Base-by-base conservation (phyloP, 2,888 invertebrate species). In the Gibbula magus region DNA sequence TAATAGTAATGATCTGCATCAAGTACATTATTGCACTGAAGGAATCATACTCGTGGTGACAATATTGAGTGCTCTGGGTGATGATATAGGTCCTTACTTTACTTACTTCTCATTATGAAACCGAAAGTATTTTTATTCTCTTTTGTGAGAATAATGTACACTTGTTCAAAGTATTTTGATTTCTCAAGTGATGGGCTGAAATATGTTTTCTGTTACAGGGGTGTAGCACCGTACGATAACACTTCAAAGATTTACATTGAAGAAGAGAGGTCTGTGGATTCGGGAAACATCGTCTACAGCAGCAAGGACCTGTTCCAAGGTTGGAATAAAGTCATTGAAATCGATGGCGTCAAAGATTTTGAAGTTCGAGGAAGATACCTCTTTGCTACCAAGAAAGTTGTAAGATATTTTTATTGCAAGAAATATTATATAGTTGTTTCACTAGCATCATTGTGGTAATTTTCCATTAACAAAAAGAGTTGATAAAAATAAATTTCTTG, bases 321-420 rank as follows among this genome's bases (percentile, higher is more conserved):
- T 61, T 8, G 4, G 51, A 56, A 85, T 22, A 79, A 83, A 39
- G 52, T 70, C 2, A 74, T 73, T 0, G 92, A 96, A 39, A 94
- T 96, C 73, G 94, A 94, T 22, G 94, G 95, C 85, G 96, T 96
- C 0, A 95, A 96, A 89, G 96, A 97, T 91, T 96, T 97, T 92
- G 96, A 96, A 90, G 95, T 97, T 51, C 96, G 95, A 90, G 96
- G 96, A 20, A 96, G 96, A 88, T 97, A 96, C 92, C 95, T 97
- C 95, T 97, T 98, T 93, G 96, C 96, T 0, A 96, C 96, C 0
- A 95, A 95, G 90, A 95, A 95, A 90, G 93, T 94, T 94, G 96
- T 96, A 91, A 94, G 94, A 92, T 32, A 52, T 4, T 56, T 29
- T 51, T 32, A n/a, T n/a, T n/a, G n/a, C n/a, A n/a, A n/a, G n/a